Evolutionary conservation across 2,888 invertebrate genomes (phyloP).

Genomic region (Agrypnus murinus): DNA sequence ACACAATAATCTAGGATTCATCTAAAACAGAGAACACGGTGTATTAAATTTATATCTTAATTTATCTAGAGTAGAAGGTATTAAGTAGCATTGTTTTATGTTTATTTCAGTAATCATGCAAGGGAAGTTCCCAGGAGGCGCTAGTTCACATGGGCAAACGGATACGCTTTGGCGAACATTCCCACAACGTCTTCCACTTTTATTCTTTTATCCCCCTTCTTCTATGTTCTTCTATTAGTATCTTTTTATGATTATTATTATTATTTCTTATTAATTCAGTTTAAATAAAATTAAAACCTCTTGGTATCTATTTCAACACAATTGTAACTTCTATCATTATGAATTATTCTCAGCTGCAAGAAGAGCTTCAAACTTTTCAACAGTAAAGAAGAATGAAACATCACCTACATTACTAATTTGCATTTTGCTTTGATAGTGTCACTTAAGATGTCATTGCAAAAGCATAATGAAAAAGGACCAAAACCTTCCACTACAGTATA

Average conservation of each 20-base stretch:
- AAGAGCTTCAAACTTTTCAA: no score
- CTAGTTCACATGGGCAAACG: constrained; percentile 61
- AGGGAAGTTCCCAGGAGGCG: constrained; percentile 57
- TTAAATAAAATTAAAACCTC: not conserved
- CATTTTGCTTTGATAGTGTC: no score
- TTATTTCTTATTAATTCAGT: constrained; percentile 24
- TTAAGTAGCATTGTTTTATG: constrained; percentile 51
- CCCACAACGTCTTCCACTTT: constrained; percentile 58
- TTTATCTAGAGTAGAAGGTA: constrained; percentile 39
- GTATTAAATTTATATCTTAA: constrained; percentile 44
- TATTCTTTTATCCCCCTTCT: constrained; percentile 37
- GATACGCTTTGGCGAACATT: constrained; percentile 59
- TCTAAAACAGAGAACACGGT: constrained; percentile 9
- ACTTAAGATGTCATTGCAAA: no score
- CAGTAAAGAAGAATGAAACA: no score
- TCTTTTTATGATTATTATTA: constrained; percentile 13
- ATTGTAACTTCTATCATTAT: no score
- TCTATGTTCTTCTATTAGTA: constrained; percentile 40
- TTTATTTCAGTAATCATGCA: constrained; percentile 52
- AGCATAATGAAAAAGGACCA: no score
- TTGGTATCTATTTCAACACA: no score
- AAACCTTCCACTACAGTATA: no score
- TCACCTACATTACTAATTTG: no score
- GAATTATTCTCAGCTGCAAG: no score
- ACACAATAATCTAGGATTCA: constrained; percentile 29